Base-by-base conservation (phyloP, 2,888 invertebrate genomes). In the Andrena flavipes region DNA sequence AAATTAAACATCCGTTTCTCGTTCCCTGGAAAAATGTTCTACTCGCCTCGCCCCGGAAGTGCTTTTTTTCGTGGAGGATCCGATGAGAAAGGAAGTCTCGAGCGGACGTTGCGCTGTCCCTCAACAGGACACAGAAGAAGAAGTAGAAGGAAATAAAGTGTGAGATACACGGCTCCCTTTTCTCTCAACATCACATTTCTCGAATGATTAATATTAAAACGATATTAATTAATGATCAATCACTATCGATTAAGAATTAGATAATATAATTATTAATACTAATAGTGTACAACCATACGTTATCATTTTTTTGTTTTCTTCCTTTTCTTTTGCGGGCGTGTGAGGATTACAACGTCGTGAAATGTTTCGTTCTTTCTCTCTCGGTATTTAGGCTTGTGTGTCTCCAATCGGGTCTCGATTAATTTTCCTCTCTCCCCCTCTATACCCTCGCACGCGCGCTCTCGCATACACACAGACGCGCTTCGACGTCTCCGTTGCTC, bases 281-380 rank as follows among this genome's bases (percentile, higher is more conserved):
- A 93, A 92, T 93, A 93, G 93, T 93, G 90, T 93, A 93, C 93
- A 93, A 93, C 91, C 93, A 93, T 93, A 92, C 91, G 91, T 90
- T 88, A 88, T 89, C 81, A 80, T 80, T 71, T 69, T 20, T 42
- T 76, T 76, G 49, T 70, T 64, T 30, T 49, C 77, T 78, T 72
- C 56, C 20, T n/a, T 56, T 56, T 56, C 56, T 78, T 48, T 72
- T 78, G 88, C 89, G 85, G 76, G 90, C 88, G 26, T 76, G 56
- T 65, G 87, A 90, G 91, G 88, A 89, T 56, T 89, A 87, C 91
- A 89, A 86, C 89, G 90, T 90, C 88, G 86, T 87, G 86, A 90
- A 91, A 88, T 88, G 80, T 85, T 88, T 71, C 64, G 20, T 81
- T 76, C 86, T 86, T 3, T 60, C 60, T 80, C 87, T 4, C 42